phyloP scores from a whole-genome alignment of 2,888 invertebrate species.

The Cerastis leucographa region DNA sequence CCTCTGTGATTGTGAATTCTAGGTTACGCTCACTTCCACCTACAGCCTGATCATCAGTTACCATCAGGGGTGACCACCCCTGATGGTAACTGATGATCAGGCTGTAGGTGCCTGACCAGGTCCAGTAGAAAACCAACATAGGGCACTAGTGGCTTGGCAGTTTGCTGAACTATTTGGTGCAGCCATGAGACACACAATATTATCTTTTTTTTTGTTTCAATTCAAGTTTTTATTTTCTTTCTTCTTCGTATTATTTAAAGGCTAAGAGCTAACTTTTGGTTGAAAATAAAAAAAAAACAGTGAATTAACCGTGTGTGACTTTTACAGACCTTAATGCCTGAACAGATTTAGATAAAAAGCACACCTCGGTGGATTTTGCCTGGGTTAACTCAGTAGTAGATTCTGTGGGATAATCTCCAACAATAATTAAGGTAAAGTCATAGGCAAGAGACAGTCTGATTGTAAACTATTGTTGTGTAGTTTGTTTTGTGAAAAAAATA shows the following conservation, averaged over 20 bases:
- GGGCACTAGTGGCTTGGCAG: no score
- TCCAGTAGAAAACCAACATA: no score
- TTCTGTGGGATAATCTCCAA: background rate
- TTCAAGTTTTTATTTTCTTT: no score
- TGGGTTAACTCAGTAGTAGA: background rate
- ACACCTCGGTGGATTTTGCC: background rate
- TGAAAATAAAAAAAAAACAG: no score
- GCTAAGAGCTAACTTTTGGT: no score
- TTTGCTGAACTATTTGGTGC: no score
- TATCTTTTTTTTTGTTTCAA: no score
- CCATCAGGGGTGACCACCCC: background rate
- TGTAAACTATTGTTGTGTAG: background rate
- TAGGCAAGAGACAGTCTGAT: background rate
- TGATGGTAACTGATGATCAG: no score
- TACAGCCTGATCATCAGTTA: background rate
- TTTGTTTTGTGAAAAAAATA: background rate
- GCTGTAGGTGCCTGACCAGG: no score
- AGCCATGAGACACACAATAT: no score
- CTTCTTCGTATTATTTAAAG: no score
- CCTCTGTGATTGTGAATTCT: background rate
- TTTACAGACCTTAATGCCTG: background rate
- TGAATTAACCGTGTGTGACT: no score
- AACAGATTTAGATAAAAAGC: background rate
- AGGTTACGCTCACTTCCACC: background rate
- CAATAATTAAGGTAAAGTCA: background rate